Percentiles rank a stretch among this genome's conserved stretches.
These are phyloP conservation scores for Falcunculus frontatus DNA, from an alignment of 2,113 vertebrate species.

Conservation along the genomic window DNA sequence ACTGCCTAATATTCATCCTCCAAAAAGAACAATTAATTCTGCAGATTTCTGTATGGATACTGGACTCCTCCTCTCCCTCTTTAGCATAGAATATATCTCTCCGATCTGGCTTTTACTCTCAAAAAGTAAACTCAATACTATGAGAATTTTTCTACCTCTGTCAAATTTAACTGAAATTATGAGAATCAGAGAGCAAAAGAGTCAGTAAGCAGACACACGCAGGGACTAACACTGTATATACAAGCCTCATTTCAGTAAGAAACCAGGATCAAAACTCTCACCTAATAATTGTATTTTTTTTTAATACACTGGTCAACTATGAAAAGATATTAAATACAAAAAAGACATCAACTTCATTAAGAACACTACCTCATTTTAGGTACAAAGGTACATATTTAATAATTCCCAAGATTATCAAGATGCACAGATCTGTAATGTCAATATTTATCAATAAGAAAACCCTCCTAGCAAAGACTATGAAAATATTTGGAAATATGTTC, in stretches of 20 bases:
- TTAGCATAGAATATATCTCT: neutral
- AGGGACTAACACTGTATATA: neutral
- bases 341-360: neutral
- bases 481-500: neutral
- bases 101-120: neutral
- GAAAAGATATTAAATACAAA: neutral
- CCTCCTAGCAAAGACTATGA: neutral
- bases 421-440: neutral
- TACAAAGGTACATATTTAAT: neutral
- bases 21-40: neutral
- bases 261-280: neutral
- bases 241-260: neutral
- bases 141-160: neutral
- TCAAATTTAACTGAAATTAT: neutral
- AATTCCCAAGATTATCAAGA: neutral
- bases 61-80: neutral
- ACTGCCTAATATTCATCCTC: neutral
- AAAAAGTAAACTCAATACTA: neutral
- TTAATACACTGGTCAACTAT: neutral
- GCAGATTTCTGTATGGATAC: neutral
- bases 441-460: neutral
- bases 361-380: neutral
- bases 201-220: neutral
- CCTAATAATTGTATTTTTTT: neutral
- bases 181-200: neutral